phyloP scores from a whole-genome alignment of 2,113 vertebrate genomes.

The Spheniscus mendiculus region DNA sequence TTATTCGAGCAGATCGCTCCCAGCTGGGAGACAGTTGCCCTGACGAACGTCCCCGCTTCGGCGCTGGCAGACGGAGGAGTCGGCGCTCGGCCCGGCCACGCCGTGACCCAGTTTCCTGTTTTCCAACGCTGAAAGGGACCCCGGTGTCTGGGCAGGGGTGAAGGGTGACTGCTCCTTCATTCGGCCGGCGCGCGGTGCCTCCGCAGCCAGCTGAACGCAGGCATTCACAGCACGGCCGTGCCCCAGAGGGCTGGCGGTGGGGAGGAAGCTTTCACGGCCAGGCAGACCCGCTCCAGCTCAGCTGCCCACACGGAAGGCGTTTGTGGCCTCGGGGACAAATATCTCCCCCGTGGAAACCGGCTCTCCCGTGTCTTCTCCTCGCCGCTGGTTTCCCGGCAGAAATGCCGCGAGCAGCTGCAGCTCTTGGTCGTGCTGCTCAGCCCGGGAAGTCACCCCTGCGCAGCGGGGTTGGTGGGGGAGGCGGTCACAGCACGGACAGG shows the following conservation, averaged over 20 bases:
- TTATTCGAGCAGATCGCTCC: not conserved
- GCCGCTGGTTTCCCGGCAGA: not conserved
- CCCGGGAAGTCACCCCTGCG: not conserved
- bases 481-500: fast-evolving
- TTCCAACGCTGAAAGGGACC: fast-evolving
- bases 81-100: fast-evolving
- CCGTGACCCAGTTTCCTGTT: not conserved
- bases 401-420: not conserved
- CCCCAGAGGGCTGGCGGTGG: not conserved
- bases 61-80: fast-evolving
- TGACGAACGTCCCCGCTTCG: fast-evolving
- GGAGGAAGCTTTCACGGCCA: not conserved
- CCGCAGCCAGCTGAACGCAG: fast-evolving
- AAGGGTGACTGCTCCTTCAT: not conserved
- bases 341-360: not conserved
- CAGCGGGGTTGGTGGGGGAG: not conserved
- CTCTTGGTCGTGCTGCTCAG: not conserved
- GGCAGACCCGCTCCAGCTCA: not conserved
- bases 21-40: not conserved
- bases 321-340: not conserved
- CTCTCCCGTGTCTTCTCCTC: not conserved
- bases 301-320: fast-evolving
- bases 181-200: fast-evolving
- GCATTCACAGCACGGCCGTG: not conserved
- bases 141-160: not conserved